Evolutionary conservation across 1,140 invertebrate species (phyloP).

Genomic region (Lordiphosa stackelbergi): DNA sequence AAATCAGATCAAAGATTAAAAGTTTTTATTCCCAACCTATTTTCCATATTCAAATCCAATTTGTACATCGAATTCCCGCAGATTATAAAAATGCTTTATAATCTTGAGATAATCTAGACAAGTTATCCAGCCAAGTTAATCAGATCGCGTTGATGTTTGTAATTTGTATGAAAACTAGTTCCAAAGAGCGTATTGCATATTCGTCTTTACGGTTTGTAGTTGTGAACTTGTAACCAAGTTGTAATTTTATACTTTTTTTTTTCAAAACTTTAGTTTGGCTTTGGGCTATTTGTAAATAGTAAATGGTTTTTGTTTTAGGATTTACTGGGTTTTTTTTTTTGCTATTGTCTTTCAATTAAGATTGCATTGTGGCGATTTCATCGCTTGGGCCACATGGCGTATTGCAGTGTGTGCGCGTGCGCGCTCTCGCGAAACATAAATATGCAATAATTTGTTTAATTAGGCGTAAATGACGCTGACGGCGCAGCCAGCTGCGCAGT

Average conservation of each 20-base stretch:
- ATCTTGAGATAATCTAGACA: too few relatives aligned
- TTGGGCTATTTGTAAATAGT: slow-evolving; percentile 59
- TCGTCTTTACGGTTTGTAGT: slow-evolving; percentile 17
- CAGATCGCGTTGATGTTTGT: too few relatives aligned
- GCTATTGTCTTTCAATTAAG: slow-evolving; percentile 70
- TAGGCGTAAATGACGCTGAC: slow-evolving; percentile 69
- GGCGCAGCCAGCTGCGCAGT: slow-evolving; percentile 28
- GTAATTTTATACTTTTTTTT: slow-evolving; percentile 45
- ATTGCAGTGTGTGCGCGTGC: slow-evolving; percentile 24
- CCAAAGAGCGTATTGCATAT: slow-evolving; percentile 8
- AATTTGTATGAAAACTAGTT: neutral
- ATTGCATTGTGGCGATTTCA: slow-evolving; percentile 55
- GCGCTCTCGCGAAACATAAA: slow-evolving; percentile 44
- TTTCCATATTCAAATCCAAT: too few relatives aligned
- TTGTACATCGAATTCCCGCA: too few relatives aligned
- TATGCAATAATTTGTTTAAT: slow-evolving; percentile 71
- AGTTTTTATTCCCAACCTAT: too few relatives aligned
- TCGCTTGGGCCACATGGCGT: slow-evolving; percentile 54
- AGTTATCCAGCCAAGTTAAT: too few relatives aligned
- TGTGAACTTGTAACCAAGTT: slow-evolving; percentile 70
- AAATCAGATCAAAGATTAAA: too few relatives aligned
- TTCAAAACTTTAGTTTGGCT: slow-evolving; percentile 35
- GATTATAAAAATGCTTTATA: too few relatives aligned
- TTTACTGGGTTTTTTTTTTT: slow-evolving; percentile 17
- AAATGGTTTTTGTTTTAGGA: slow-evolving; percentile 18